Evolutionary conservation across 2,797 vertebrate genomes (phyloP).

Genomic region (Eleutherodactylus coqui): DNA sequence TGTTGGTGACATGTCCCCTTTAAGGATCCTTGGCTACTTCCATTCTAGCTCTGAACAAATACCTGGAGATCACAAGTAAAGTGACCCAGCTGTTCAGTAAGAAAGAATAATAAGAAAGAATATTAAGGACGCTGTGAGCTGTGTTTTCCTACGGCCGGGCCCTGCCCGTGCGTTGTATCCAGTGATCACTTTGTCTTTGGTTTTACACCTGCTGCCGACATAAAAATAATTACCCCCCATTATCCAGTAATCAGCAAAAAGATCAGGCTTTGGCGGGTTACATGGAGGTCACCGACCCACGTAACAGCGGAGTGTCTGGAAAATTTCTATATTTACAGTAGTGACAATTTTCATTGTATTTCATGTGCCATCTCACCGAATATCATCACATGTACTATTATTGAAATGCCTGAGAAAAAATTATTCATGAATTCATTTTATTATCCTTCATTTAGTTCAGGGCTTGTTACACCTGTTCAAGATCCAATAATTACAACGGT

Average conservation of each 20-base stretch:
- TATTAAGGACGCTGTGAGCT: not conserved
- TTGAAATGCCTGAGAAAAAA: too few species aligned
- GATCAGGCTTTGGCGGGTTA: not conserved
- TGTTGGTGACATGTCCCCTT: not conserved
- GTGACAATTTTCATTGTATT: not conserved
- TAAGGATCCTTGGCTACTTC: not conserved
- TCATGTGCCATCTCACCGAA: not conserved
- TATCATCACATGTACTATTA: too few species aligned
- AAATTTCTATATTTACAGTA: not conserved
- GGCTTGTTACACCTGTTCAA: too few species aligned
- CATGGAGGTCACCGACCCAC: not conserved
- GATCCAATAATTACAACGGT: too few species aligned
- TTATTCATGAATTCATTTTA: too few species aligned
- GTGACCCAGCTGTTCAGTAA: slow-evolving; percentile 8
- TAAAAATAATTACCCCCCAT: slow-evolving; percentile 5
- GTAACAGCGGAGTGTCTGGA: too few species aligned
- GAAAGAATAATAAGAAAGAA: slow-evolving; percentile 12
- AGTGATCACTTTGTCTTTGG: slow-evolving; percentile 10
- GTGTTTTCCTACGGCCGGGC: slow-evolving; percentile 7
- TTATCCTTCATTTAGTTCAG: too few species aligned
- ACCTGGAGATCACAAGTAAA: not conserved
- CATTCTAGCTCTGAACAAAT: slow-evolving; percentile 7
- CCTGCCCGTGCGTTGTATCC: not conserved
- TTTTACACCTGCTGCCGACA: slow-evolving; percentile 29
- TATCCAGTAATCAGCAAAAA: slow-evolving; percentile 14